Conservation (phyloP, 1,140 invertebrate species). For the Onthophagus taurus region DNA sequence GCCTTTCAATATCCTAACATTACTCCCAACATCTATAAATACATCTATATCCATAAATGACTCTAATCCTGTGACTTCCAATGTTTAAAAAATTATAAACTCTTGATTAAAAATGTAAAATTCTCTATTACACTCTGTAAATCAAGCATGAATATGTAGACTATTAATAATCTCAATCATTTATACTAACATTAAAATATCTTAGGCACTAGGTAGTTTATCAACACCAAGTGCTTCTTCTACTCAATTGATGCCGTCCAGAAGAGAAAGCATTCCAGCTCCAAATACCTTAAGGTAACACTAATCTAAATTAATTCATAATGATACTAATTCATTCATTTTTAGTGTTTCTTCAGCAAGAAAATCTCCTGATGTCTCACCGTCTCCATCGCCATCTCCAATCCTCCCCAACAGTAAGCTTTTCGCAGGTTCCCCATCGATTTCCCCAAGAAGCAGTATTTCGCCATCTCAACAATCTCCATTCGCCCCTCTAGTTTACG, state of each 20-base stretch:
- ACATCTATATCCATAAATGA: too few species aligned
- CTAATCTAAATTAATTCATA: not conserved
- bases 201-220: conserved; percentile 65
- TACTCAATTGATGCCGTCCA: conserved; percentile 48
- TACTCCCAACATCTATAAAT: too few species aligned
- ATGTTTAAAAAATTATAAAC: too few species aligned
- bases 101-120: too few species aligned
- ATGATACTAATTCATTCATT: not conserved
- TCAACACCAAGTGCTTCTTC: conserved; percentile 46
- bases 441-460: conserved; percentile 11
- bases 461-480: conserved; percentile 25
- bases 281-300: conserved; percentile 41
- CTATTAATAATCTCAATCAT: too few species aligned
- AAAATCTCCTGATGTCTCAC: conserved; percentile 25
- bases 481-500: conserved; percentile 86
- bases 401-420: conserved; percentile 3
- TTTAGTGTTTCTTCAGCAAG: conserved; percentile 26
- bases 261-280: conserved; percentile 53
- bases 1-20: too few species aligned
- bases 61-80: too few species aligned
- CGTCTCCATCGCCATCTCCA: conserved; percentile 9
- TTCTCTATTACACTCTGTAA: too few species aligned
- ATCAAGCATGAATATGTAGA: too few species aligned
- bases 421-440: conserved; percentile 6
- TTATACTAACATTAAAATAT: too few species aligned